Conservation (phyloP, 2,797 vertebrate species). For the Sparidentex hasta region DNA sequence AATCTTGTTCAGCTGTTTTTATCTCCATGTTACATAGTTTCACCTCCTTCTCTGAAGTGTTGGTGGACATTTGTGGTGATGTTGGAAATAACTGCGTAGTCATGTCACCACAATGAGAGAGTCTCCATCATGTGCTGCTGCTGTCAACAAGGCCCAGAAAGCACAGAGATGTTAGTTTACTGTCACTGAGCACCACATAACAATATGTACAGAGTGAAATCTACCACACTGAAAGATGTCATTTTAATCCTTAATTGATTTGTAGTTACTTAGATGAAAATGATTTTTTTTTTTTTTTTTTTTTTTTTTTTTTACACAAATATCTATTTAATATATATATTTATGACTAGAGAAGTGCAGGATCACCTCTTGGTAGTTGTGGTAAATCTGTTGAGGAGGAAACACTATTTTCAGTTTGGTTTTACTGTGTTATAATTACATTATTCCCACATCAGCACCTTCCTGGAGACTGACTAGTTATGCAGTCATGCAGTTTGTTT, state of each 20-base stretch:
- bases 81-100: constrained; percentile 16
- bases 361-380: too few relatives aligned
- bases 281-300: too few relatives aligned
- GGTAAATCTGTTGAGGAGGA: neutral
- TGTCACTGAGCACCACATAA: neutral
- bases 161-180: neutral
- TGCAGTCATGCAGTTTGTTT: neutral
- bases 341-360: too few relatives aligned
- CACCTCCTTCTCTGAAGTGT: neutral
- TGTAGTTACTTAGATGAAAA: neutral
- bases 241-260: neutral
- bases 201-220: too few relatives aligned
- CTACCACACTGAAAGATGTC: neutral
- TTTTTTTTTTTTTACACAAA: too few relatives aligned
- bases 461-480: neutral
- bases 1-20: neutral
- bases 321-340: too few relatives aligned
- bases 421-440: too few relatives aligned
- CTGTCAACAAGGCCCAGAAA: neutral
- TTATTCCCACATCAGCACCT: neutral
- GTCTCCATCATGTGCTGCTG: neutral
- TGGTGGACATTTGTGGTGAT: neutral
- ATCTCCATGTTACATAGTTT: fast-evolving
- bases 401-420: neutral
- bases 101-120: neutral